Percentiles rank a stretch among this genome's conserved stretches.
phyloP scores from a whole-genome alignment of 2,113 vertebrate genomes.

The Mobula birostris region DNA sequence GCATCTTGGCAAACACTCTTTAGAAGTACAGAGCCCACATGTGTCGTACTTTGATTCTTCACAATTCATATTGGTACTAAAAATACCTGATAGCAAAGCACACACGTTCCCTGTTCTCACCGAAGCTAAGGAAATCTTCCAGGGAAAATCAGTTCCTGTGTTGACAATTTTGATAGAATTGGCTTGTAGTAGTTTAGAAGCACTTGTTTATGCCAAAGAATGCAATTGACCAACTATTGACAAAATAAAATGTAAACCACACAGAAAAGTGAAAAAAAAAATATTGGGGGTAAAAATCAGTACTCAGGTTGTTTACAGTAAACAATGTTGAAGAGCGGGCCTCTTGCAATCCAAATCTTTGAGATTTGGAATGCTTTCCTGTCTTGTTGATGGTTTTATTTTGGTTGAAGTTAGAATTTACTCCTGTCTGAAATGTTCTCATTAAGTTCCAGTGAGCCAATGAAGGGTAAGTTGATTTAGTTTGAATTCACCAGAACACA shows the following conservation, averaged over 20 bases:
- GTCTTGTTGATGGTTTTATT: neutral
- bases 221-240: neutral
- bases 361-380: neutral
- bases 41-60: neutral
- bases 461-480: neutral
- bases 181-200: neutral
- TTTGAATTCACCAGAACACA: neutral
- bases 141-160: neutral
- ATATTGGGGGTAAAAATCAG: neutral
- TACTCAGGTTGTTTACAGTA: neutral
- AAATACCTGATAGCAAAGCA: neutral
- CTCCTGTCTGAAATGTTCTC: neutral
- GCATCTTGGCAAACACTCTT: neutral
- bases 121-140: neutral
- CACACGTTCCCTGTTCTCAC: neutral
- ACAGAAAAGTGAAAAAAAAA: neutral
- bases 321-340: neutral
- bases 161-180: neutral
- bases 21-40: neutral
- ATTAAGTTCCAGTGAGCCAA: slow-evolving; percentile 15
- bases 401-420: neutral
- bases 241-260: neutral
- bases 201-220: neutral
- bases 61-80: neutral
- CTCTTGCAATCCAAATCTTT: neutral